phyloP scores from a whole-genome alignment of 2,113 vertebrate species.

The Lepus timidus region DNA sequence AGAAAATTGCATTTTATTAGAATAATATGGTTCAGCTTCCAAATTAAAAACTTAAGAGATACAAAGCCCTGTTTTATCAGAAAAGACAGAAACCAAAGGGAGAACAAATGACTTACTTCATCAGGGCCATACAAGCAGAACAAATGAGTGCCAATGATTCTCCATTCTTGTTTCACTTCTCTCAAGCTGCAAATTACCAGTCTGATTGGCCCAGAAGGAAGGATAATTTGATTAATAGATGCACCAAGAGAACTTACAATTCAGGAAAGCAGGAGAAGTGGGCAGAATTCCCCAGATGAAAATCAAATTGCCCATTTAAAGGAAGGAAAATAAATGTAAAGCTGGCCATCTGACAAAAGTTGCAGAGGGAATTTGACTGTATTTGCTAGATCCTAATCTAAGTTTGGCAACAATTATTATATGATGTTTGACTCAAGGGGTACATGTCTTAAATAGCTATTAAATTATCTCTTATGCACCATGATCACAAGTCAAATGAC shows the following conservation, averaged over 20 bases:
- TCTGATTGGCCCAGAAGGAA: background rate
- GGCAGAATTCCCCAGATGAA: background rate
- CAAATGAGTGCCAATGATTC: background rate
- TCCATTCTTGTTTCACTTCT: background rate
- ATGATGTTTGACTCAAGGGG: background rate
- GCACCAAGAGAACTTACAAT: background rate
- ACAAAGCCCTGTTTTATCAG: background rate
- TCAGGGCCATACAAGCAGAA: background rate
- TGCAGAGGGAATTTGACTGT: background rate
- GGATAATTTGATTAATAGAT: background rate
- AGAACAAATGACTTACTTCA: background rate
- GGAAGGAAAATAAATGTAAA: background rate
- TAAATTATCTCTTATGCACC: background rate
- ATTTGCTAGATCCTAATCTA: background rate
- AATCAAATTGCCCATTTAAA: background rate
- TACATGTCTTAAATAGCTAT: background rate
- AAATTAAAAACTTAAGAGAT: background rate
- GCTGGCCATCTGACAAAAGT: background rate
- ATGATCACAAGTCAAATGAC: constrained; percentile 16
- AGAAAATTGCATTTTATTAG: constrained; percentile 3
- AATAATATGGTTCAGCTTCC: background rate
- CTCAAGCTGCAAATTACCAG: background rate
- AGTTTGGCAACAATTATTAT: background rate
- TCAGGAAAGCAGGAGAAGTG: background rate
- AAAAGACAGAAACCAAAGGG: background rate